phyloP scores from a whole-genome alignment of 30 jellyfish, hydroid and myxozoan genomes.

The Aurelia aurita region DNA sequence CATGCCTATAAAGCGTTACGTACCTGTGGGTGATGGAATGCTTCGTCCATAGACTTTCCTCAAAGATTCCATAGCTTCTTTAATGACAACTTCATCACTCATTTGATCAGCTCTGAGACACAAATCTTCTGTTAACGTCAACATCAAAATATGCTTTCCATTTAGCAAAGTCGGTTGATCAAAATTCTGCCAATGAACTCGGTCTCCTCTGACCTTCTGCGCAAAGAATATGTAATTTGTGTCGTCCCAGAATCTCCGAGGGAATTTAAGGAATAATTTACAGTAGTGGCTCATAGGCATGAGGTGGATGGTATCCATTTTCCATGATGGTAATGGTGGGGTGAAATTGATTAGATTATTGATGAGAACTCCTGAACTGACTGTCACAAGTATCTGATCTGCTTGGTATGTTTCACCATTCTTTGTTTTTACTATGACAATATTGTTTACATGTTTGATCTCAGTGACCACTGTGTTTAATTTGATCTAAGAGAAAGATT shows the following conservation, averaged over 20 bases:
- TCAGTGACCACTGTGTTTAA: conserved; percentile 46
- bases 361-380: conserved; percentile 71
- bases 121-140: conserved; percentile 72
- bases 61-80: conserved; percentile 57
- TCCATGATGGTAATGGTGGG: conserved; percentile 86
- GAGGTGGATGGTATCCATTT: conserved; percentile 61
- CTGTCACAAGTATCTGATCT: conserved; percentile 63
- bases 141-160: conserved; percentile 49
- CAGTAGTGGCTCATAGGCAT: conserved; percentile 75
- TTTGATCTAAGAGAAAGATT: conserved; percentile 8
- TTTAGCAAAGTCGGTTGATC: conserved; percentile 51
- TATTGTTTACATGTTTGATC: conserved; percentile 13
- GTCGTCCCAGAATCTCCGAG: conserved; percentile 86
- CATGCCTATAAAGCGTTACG: too few relatives aligned
- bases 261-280: conserved; percentile 72
- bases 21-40: conserved; percentile 77
- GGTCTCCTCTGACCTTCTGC: conserved; percentile 45
- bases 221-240: conserved; percentile 73
- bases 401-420: conserved; percentile 74
- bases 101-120: conserved; percentile 53
- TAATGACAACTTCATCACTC: conserved; percentile 50
- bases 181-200: conserved; percentile 80
- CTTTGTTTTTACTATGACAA: conserved; percentile 29
- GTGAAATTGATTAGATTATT: conserved; percentile 39
- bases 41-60: conserved; percentile 56